A percentile compares a stretch with the other conserved stretches of the same genome.
Conservation (phyloP, 2,113 vertebrate species). For the Lepisosteus osseus region DNA sequence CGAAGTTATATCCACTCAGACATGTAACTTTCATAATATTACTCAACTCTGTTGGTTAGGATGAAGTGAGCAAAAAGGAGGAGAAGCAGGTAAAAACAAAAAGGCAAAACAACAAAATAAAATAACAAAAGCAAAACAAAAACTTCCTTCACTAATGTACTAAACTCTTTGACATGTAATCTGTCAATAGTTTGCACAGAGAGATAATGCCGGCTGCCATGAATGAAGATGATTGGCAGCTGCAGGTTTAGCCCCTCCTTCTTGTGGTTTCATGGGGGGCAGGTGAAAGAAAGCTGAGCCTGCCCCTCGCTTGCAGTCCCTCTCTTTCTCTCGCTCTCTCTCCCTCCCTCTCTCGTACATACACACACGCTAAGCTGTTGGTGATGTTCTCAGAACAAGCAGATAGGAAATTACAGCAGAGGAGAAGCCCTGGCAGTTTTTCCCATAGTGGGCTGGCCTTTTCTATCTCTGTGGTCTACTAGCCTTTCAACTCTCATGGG, state of each 20-base stretch:
- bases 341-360: conserved; percentile 38
- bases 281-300: conserved; percentile 75
- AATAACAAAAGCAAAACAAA: conserved; percentile 55
- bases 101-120: conserved; percentile 53
- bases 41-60: conserved; percentile 69
- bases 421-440: conserved; percentile 65
- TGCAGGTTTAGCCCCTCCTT: conserved; percentile 70
- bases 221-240: conserved; percentile 85
- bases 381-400: conserved; percentile 74
- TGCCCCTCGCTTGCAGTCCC: conserved; percentile 48
- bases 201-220: conserved; percentile 82
- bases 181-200: conserved; percentile 81
- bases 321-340: conserved; percentile 45
- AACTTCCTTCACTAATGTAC: conserved; percentile 76
- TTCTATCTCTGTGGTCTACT: conserved; percentile 65
- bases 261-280: conserved; percentile 66
- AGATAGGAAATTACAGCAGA: conserved; percentile 78
- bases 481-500: conserved; percentile 68
- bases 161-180: conserved; percentile 84
- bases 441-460: conserved; percentile 71
- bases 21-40: conserved; percentile 99
- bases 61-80: conserved; percentile 61
- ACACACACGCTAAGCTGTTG: conserved; percentile 62
- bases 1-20: conserved; percentile 96
- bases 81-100: conserved; percentile 43